Conservation (phyloP, 2,113 vertebrate genomes). For the Scartelaos histophorus region DNA sequence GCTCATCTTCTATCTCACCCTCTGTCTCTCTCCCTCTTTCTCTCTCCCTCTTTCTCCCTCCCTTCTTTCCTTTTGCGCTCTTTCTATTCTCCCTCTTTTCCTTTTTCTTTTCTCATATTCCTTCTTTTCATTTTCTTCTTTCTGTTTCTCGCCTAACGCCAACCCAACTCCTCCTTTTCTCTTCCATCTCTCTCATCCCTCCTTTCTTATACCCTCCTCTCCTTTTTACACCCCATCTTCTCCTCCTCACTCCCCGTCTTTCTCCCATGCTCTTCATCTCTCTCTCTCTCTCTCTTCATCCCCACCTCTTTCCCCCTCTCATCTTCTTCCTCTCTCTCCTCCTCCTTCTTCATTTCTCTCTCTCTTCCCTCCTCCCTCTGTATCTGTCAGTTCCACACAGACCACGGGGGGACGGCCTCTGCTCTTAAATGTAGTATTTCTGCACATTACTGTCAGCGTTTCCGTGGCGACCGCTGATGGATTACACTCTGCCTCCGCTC, state of each 20-base stretch:
- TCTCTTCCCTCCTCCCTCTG: neutral
- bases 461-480: constrained; percentile 62
- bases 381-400: too few species aligned
- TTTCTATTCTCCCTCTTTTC: neutral
- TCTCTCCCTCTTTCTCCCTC: neutral
- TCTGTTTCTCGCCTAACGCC: neutral
- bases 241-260: neutral
- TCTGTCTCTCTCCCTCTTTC: neutral
- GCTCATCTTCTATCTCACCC: neutral
- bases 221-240: neutral
- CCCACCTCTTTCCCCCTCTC: neutral
- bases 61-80: neutral
- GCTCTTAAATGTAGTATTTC: constrained; percentile 56
- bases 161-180: too few species aligned
- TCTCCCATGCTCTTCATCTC: neutral
- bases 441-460: constrained; percentile 55
- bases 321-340: neutral
- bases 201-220: neutral
- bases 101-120: neutral
- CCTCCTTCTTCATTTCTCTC: constrained; percentile 24
- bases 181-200: too few species aligned
- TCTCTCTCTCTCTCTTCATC: neutral
- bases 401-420: constrained; percentile 27
- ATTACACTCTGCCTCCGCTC: constrained; percentile 42
- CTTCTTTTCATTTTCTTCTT: neutral